These are phyloP conservation scores for Telmatochromis sp. DNA, from an alignment of 2,113 vertebrate species.

Conservation along the genomic window DNA sequence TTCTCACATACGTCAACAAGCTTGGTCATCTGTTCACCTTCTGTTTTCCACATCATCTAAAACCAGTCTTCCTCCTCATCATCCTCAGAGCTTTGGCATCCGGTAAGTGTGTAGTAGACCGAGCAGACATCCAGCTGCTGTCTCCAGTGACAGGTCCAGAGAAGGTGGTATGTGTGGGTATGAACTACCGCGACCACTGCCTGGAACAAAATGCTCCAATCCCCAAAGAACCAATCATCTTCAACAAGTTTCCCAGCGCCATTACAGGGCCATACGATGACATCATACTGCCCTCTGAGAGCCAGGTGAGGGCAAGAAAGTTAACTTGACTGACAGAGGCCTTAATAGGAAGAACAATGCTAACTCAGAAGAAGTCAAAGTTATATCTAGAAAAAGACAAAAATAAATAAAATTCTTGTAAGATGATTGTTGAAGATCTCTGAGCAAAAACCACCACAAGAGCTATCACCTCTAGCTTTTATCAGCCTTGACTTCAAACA, in stretches of 20 bases:
- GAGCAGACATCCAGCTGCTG: constrained; percentile 65
- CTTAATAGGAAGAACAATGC: background rate
- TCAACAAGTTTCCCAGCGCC: constrained; percentile 90
- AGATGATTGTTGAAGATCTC: background rate
- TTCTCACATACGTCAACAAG: background rate
- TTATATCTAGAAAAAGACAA: background rate
- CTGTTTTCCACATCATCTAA: background rate
- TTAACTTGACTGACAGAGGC: background rate
- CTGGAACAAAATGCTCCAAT: constrained; percentile 79
- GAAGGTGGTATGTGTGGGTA: constrained; percentile 90
- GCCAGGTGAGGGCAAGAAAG: constrained; percentile 60
- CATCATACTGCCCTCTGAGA: constrained; percentile 77
- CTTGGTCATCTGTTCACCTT: background rate
- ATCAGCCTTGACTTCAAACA: background rate
- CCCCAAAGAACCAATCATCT: constrained; percentile 87
- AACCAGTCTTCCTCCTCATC: background rate
- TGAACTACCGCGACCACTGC: constrained; percentile 94
- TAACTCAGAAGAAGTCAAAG: background rate
- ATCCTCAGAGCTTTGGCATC: constrained; percentile 72
- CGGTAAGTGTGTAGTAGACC: constrained; percentile 60
- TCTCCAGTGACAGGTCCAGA: constrained; percentile 80
- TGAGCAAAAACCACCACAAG: background rate
- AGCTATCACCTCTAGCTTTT: background rate
- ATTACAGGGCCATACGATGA: constrained; percentile 83
- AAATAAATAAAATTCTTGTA: background rate